These are phyloP conservation scores for Boulengeromyrus knoepffleri DNA, from an alignment of 2,113 vertebrate genomes.

Conservation along the genomic window DNA sequence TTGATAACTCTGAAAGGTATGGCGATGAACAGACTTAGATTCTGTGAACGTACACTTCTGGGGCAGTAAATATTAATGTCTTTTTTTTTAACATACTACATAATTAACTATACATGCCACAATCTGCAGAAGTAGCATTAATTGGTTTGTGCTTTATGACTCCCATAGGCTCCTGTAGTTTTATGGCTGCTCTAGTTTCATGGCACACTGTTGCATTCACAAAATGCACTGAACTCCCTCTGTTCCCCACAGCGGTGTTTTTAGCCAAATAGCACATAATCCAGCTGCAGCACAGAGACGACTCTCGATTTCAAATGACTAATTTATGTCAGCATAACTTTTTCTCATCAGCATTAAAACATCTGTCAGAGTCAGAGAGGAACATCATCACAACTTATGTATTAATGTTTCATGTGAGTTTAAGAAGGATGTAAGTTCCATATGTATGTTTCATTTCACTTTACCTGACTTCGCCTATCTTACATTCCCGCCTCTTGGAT, in stretches of 20 bases:
- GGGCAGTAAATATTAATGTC: too few species aligned
- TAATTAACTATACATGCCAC: not conserved
- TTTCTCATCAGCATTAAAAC: conserved; percentile 1
- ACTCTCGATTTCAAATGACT: not conserved
- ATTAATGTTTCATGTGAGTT: not conserved
- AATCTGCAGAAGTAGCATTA: not conserved
- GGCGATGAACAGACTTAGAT: not conserved
- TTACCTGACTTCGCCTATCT: not conserved
- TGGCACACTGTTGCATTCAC: not conserved
- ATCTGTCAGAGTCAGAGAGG: not conserved
- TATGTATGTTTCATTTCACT: not conserved
- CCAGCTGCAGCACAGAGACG: not conserved
- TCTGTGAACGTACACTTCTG: not conserved
- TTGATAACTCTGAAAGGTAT: not conserved
- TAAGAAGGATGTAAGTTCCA: not conserved
- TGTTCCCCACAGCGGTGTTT: not conserved
- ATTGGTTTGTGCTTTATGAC: not conserved
- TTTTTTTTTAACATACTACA: not conserved
- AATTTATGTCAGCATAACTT: not conserved
- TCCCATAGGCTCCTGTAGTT: not conserved
- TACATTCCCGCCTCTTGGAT: not conserved
- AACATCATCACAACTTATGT: not conserved
- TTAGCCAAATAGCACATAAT: not conserved
- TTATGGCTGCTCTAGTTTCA: not conserved
- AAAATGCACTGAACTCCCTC: not conserved